Conservation (phyloP, 2,797 vertebrate genomes). For the Eidolon dupreanum region DNA sequence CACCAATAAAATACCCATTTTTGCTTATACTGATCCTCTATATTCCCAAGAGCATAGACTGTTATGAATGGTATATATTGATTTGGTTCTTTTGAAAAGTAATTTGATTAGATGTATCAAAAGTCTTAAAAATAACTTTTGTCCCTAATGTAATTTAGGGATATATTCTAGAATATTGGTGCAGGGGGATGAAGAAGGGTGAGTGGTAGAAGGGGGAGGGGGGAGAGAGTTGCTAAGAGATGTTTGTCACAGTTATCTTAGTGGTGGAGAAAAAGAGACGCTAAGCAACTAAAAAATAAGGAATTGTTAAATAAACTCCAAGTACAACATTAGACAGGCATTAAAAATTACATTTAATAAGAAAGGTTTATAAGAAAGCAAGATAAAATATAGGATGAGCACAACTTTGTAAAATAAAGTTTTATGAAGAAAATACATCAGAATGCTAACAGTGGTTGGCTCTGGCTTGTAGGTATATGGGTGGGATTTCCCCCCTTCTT, state of each 20-base stretch:
- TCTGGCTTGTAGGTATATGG: background rate
- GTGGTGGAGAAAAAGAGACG: background rate
- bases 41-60: background rate
- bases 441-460: background rate
- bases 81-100: background rate
- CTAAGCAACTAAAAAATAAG: background rate
- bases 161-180: background rate
- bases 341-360: background rate
- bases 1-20: background rate
- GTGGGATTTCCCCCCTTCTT: background rate
- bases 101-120: background rate
- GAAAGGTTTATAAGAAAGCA: background rate
- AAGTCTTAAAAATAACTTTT: conserved; percentile 11
- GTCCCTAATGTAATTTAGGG: background rate
- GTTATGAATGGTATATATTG: background rate
- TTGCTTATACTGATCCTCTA: background rate
- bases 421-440: background rate
- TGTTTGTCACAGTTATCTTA: background rate
- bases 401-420: background rate
- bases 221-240: background rate
- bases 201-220: too few relatives aligned
- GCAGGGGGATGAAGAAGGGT: too few relatives aligned
- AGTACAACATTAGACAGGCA: background rate
- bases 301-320: background rate
- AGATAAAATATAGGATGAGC: background rate